Conservation (phyloP, 2,797 vertebrate genomes). For the Gobionotothen gibberifrons region DNA sequence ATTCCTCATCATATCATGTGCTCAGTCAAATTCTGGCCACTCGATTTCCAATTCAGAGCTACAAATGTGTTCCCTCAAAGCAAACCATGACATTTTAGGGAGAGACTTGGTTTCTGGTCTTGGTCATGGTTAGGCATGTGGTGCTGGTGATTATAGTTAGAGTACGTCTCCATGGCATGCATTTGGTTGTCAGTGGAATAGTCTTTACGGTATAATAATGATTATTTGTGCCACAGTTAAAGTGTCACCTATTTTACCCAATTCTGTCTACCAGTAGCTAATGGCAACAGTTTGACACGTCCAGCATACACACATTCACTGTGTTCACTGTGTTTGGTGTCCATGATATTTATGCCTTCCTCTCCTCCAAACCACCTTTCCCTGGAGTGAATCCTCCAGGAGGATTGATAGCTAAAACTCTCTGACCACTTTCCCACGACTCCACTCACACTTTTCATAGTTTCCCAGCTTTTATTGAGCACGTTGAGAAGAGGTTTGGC, state of each 20-base stretch:
- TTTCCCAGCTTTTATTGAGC: constrained; percentile 27
- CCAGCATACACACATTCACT: neutral
- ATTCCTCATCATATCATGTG: neutral
- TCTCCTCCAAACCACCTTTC: constrained; percentile 40
- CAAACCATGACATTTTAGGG: neutral
- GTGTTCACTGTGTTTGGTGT: constrained; percentile 25
- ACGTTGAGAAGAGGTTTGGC: constrained; percentile 35
- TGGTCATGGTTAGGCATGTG: neutral
- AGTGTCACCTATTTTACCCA: too few species aligned
- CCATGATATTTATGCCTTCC: constrained; percentile 15
- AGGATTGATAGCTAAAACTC: constrained; percentile 43
- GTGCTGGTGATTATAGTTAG: neutral
- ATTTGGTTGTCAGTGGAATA: neutral
- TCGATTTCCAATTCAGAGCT: neutral
- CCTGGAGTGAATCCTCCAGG: constrained; percentile 32
- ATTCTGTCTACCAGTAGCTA: neutral
- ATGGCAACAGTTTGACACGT: constrained; percentile 1
- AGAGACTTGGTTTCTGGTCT: constrained; percentile 2
- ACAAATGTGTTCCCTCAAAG: neutral
- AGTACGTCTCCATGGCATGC: neutral
- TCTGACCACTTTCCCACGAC: constrained; percentile 59
- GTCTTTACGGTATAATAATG: too few species aligned
- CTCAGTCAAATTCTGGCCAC: neutral
- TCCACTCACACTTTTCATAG: constrained; percentile 37
- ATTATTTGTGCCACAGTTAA: neutral